phyloP scores from a whole-genome alignment of 92 coral and sea anemone species.

The Epizoanthus scotinus region DNA sequence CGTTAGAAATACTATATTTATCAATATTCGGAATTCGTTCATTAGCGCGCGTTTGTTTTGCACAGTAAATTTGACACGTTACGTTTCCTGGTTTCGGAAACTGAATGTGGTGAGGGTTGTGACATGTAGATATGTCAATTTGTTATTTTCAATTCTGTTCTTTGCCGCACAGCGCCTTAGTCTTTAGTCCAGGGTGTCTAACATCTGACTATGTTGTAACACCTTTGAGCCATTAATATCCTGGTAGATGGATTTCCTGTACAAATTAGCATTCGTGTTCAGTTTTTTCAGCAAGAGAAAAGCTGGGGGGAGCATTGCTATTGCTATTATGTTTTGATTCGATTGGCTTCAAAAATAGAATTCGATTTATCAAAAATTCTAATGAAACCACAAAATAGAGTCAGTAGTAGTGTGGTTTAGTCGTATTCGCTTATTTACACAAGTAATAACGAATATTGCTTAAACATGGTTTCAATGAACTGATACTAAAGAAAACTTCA shows the following conservation, averaged over 20 bases:
- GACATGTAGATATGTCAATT: background rate
- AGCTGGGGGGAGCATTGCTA: background rate
- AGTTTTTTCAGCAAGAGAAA: background rate
- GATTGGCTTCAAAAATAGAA: background rate
- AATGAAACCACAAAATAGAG: conserved; percentile 25
- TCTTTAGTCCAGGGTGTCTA: background rate
- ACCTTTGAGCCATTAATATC: background rate
- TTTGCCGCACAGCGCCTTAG: background rate
- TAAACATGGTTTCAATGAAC: conserved; percentile 11
- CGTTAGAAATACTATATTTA: background rate
- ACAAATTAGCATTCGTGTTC: conserved; percentile 10
- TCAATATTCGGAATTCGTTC: background rate
- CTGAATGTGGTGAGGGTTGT: background rate
- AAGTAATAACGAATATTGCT: conserved; percentile 21
- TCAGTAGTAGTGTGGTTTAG: background rate
- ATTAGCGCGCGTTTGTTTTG: background rate
- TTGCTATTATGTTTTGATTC: conserved; percentile 1
- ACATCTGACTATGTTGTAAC: background rate
- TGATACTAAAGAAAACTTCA: background rate
- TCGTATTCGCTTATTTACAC: conserved; percentile 28
- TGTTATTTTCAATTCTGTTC: background rate
- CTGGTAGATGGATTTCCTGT: background rate
- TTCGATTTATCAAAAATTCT: background rate
- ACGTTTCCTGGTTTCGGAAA: background rate
- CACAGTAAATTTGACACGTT: too few species aligned